These are phyloP conservation scores for Mesoclemmys tuberculata DNA, from an alignment of 2,113 vertebrate species.

Conservation along the genomic window DNA sequence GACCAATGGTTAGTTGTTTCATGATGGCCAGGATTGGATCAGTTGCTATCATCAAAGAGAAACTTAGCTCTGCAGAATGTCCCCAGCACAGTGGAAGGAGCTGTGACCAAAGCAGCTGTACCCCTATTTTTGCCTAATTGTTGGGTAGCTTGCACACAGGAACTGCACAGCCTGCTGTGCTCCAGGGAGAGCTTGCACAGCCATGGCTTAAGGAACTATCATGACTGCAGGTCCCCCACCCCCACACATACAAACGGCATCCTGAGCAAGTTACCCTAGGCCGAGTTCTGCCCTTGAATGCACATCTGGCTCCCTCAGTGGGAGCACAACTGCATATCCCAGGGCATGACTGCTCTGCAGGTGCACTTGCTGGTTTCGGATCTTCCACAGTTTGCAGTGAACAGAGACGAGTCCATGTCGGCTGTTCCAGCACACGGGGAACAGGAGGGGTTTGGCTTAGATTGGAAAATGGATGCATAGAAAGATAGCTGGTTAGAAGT, in stretches of 20 bases:
- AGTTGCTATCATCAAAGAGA: neutral
- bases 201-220: neutral
- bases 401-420: fast-evolving
- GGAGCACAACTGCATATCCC: neutral
- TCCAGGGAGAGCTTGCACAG: neutral
- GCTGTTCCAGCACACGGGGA: neutral
- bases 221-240: neutral
- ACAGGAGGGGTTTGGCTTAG: neutral
- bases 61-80: neutral
- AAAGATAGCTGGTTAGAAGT: neutral
- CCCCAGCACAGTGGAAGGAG: neutral
- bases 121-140: neutral
- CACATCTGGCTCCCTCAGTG: neutral
- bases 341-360: too few species aligned
- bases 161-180: neutral
- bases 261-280: neutral
- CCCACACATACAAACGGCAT: neutral
- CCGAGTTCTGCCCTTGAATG: neutral
- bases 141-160: neutral
- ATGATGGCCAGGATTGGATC: neutral
- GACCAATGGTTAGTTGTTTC: too few species aligned
- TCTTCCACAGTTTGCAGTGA: too few species aligned
- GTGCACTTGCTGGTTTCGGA: too few species aligned
- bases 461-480: neutral
- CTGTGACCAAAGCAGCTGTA: neutral